Evolutionary conservation across 1,140 invertebrate genomes (phyloP).

Genomic region (Rhagoletis pomonella): DNA sequence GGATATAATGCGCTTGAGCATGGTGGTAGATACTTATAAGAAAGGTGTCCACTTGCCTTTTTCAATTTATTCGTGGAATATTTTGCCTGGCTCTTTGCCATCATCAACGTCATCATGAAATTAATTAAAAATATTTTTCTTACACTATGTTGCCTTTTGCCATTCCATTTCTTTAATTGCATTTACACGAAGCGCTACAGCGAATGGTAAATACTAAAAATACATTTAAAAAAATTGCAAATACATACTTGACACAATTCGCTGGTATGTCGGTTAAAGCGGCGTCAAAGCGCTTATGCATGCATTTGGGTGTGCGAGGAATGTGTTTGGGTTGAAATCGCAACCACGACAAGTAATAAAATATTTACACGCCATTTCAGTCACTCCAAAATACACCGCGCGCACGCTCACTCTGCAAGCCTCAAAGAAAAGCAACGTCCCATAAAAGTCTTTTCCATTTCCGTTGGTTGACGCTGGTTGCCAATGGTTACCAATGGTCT

Average conservation of each 20-base stretch:
- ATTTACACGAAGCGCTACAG: slow-evolving; percentile 29
- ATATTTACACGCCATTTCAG: slow-evolving; percentile 45
- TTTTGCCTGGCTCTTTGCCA: background rate
- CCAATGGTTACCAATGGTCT: no score
- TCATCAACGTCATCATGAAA: slow-evolving; percentile 38
- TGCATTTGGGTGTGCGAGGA: background rate
- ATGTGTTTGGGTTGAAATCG: slow-evolving; percentile 18
- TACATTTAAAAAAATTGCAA: no score
- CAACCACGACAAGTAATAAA: slow-evolving; percentile 46
- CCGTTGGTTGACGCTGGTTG: background rate
- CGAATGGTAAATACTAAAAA: slow-evolving; percentile 21
- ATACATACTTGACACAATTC: slow-evolving; percentile 35
- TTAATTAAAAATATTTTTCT: slow-evolving; percentile 52
- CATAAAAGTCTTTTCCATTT: slow-evolving; percentile 9
- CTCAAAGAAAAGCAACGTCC: background rate
- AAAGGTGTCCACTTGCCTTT: slow-evolving; percentile 39
- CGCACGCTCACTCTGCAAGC: background rate
- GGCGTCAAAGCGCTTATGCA: slow-evolving; percentile 5
- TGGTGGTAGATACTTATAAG: slow-evolving; percentile 5
- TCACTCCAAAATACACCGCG: background rate
- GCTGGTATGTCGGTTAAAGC: slow-evolving; percentile 7
- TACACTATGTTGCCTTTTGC: slow-evolving; percentile 44
- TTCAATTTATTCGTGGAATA: slow-evolving; percentile 47
- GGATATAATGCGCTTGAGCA: no score
- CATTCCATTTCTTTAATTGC: slow-evolving; percentile 51